phyloP scores from a whole-genome alignment of 2,888 invertebrate genomes.

The Ophion costatus region DNA sequence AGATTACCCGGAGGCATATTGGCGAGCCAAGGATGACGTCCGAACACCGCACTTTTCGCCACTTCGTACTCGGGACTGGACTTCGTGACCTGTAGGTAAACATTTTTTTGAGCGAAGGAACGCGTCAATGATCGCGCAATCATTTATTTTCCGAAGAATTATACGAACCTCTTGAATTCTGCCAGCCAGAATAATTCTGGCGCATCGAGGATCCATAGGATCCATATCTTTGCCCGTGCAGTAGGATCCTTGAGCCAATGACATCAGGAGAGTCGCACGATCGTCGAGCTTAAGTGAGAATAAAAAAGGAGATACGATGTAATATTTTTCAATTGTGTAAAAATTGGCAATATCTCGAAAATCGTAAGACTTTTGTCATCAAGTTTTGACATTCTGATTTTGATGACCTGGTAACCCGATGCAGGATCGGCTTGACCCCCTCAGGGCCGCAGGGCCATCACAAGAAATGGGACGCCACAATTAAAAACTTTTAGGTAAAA shows the following conservation, averaged over 20 bases:
- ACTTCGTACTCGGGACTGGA: constrained; percentile 85
- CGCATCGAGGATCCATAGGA: constrained; percentile 91
- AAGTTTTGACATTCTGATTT: too few species aligned
- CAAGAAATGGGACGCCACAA: too few species aligned
- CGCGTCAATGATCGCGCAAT: not conserved
- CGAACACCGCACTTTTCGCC: constrained; percentile 86
- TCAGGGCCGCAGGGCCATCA: too few species aligned
- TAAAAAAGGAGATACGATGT: constrained; percentile 20
- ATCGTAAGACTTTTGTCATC: too few species aligned
- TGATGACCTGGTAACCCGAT: too few species aligned
- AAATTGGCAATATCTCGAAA: not conserved
- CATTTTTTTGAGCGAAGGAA: not conserved
- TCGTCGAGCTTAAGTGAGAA: constrained; percentile 85
- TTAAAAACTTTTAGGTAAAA: too few species aligned
- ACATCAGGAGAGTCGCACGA: constrained; percentile 88
- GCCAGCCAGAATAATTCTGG: constrained; percentile 89
- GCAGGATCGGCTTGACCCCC: too few species aligned
- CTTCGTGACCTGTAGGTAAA: constrained; percentile 84
- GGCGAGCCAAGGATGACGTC: constrained; percentile 89
- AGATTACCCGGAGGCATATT: constrained; percentile 87
- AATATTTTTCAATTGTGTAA: not conserved
- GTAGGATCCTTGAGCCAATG: constrained; percentile 88
- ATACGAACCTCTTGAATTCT: constrained; percentile 86
- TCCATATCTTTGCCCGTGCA: constrained; percentile 87
- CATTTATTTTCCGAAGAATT: not conserved